Evolutionary conservation across 1,140 invertebrate genomes (phyloP).

Genomic region (Drosophila kanapiae): DNA sequence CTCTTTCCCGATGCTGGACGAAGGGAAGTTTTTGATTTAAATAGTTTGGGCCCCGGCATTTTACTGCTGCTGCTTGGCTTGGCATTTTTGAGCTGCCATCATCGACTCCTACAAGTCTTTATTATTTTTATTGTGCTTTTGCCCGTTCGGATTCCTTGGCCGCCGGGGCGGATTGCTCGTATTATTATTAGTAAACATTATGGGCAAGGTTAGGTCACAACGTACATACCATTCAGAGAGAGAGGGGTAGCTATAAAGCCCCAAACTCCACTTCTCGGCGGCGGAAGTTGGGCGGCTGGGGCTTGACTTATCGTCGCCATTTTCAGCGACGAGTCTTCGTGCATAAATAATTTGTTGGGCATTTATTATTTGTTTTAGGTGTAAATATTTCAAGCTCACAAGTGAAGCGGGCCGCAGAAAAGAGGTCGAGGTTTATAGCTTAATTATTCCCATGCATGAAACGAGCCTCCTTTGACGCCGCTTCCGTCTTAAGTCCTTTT

Average conservation of each 20-base stretch:
- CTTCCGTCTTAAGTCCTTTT: conserved; percentile 31
- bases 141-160: conserved; percentile 21
- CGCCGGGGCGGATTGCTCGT: conserved; percentile 31
- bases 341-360: conserved; percentile 79
- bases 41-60: conserved; percentile 66
- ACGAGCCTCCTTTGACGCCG: conserved; percentile 45
- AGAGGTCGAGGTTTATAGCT: conserved; percentile 83
- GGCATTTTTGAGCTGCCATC: conserved; percentile 51
- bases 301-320: conserved; percentile 80
- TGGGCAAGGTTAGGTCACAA: conserved; percentile 51
- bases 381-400: conserved; percentile 83
- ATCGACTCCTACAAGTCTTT: conserved; percentile 38
- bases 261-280: neutral
- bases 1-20: conserved; percentile 48
- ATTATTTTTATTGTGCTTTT: conserved; percentile 63
- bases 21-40: conserved; percentile 65
- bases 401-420: conserved; percentile 54
- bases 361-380: conserved; percentile 81
- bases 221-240: neutral
- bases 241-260: neutral
- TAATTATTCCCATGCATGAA: conserved; percentile 82
- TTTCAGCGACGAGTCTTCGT: conserved; percentile 66
- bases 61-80: conserved; percentile 53
- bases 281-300: conserved; percentile 71
- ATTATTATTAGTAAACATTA: conserved; percentile 60